Evolutionary conservation across 1,140 invertebrate species (phyloP).

Genomic region (Cheumatopsyche charites): DNA sequence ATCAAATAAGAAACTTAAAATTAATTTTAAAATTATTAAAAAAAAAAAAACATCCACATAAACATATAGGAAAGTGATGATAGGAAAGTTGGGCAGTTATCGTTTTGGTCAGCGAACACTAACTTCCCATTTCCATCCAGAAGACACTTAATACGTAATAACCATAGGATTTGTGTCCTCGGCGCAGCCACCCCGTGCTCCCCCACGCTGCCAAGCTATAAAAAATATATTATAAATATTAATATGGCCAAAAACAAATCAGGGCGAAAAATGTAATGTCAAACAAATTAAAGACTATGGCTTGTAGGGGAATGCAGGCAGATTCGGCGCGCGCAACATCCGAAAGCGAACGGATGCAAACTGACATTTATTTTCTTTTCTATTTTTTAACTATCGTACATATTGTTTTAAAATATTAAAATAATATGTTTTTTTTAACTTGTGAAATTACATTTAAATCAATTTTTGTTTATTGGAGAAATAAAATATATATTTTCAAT

Average conservation of each 20-base stretch:
- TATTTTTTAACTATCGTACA: too few relatives aligned
- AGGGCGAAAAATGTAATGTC: slow-evolving; percentile 49
- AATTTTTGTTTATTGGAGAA: slow-evolving; percentile 4
- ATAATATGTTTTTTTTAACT: slow-evolving; percentile 4
- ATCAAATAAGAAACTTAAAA: too few relatives aligned
- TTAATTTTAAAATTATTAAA: too few relatives aligned
- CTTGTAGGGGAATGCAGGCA: slow-evolving; percentile 36
- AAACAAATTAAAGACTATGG: slow-evolving; percentile 49
- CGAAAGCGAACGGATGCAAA: slow-evolving; percentile 18
- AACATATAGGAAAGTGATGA: neutral
- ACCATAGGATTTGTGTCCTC: slow-evolving; percentile 38
- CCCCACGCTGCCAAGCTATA: slow-evolving; percentile 9
- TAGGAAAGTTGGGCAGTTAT: slow-evolving; percentile 18
- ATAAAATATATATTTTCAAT: too few relatives aligned
- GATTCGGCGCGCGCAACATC: neutral
- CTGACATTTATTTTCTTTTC: neutral
- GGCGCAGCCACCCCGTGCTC: slow-evolving; percentile 21
- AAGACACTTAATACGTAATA: slow-evolving; percentile 38
- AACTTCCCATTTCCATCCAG: slow-evolving; percentile 31
- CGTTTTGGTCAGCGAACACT: slow-evolving; percentile 11
- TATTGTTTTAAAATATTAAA: neutral
- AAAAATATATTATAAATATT: slow-evolving; percentile 50
- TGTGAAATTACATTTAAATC: neutral
- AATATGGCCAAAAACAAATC: slow-evolving; percentile 49
- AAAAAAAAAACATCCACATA: too few relatives aligned